A percentile compares a stretch with the other conserved stretches of the same genome.
Conservation (phyloP, 1,140 invertebrate genomes). For the Zaprionus ornatus region DNA sequence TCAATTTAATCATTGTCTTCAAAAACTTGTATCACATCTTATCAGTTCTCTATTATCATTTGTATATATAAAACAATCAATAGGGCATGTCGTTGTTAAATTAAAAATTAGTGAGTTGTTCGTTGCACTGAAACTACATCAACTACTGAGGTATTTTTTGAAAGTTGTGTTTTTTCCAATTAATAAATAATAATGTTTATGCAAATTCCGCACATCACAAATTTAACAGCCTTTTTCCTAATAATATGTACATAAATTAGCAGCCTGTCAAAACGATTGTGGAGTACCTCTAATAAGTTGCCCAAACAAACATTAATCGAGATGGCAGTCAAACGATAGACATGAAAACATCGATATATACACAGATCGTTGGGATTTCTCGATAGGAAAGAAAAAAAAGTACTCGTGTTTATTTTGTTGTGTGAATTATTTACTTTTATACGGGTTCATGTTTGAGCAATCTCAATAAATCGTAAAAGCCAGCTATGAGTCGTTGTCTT, state of each 20-base stretch:
- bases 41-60: not conserved
- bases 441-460: not conserved
- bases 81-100: not conserved
- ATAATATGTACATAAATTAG: not conserved
- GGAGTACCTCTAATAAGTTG: slow-evolving; percentile 1
- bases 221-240: not conserved
- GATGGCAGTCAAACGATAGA: not conserved
- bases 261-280: not conserved
- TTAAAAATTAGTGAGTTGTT: not conserved
- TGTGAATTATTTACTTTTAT: not conserved
- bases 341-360: slow-evolving; percentile 2
- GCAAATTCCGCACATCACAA: not conserved
- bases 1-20: slow-evolving; percentile 1
- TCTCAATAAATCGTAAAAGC: not conserved
- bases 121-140: not conserved
- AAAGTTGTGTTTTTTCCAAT: not conserved
- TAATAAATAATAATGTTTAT: not conserved
- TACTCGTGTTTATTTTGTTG: slow-evolving; percentile 7
- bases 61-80: slow-evolving; percentile 12
- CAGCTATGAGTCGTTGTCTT: slow-evolving; percentile 21
- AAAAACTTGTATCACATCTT: slow-evolving; percentile 10
- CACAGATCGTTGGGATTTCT: not conserved
- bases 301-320: not conserved
- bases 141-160: not conserved
- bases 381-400: slow-evolving; percentile 9